Evolutionary conservation across 2,888 invertebrate genomes (phyloP).

Genomic region (Antheraea assamensis): DNA sequence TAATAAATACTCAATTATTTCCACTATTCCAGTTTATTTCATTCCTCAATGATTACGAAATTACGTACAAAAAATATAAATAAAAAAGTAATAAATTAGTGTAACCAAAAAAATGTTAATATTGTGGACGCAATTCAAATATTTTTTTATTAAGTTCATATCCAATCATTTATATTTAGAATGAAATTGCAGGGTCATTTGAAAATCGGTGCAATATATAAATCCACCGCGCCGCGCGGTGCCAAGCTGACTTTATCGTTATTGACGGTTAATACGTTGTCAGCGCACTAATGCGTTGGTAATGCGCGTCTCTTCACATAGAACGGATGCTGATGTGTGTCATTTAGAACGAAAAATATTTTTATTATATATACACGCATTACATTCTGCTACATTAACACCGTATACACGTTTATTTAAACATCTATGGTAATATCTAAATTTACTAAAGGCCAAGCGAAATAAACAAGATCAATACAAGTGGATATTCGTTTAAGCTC

Average conservation of each 20-base stretch:
- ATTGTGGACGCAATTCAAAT: neutral
- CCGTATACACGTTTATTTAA: neutral
- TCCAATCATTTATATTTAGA: neutral
- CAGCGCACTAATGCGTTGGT: constrained; percentile 55
- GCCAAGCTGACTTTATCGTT: constrained; percentile 53
- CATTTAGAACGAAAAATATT: constrained; percentile 35
- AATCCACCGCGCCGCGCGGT: constrained; percentile 50
- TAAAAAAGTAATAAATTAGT: neutral
- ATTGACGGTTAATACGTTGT: constrained; percentile 57
- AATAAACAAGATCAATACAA: constrained; percentile 5
- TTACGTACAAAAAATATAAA: neutral
- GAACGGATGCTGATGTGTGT: constrained; percentile 50
- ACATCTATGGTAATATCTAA: neutral
- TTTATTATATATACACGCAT: constrained; percentile 5
- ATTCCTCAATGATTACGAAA: neutral
- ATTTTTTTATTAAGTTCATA: neutral
- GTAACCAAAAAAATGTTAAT: neutral
- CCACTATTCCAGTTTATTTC: neutral
- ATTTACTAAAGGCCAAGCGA: neutral
- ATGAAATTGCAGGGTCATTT: constrained; percentile 41
- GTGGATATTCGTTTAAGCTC: neutral
- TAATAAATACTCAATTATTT: neutral
- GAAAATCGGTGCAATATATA: constrained; percentile 58
- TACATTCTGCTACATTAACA: constrained; percentile 2
- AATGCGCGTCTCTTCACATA: constrained; percentile 47